A percentile compares a stretch with the other conserved stretches of the same genome.
phyloP scores from a whole-genome alignment of 2,888 invertebrate genomes.

The Apantesis nais region DNA sequence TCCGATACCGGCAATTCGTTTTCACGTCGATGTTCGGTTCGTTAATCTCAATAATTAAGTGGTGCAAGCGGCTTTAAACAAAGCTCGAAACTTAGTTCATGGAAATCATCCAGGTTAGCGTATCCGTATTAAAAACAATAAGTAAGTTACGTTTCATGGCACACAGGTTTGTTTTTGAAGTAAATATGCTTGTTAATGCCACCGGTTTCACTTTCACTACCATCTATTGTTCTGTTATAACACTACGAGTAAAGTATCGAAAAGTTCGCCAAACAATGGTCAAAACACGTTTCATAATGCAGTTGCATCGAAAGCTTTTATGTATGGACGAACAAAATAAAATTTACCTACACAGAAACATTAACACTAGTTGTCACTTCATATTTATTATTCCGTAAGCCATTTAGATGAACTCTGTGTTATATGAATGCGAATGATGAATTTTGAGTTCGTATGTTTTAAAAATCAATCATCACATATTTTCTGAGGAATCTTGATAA shows the following conservation, averaged over 20 bases:
- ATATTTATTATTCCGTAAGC: too few species aligned
- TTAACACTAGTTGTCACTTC: too few species aligned
- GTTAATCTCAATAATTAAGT: not conserved
- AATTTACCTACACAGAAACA: not conserved
- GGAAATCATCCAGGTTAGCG: not conserved
- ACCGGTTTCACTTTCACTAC: slow-evolving; percentile 14
- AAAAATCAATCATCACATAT: not conserved
- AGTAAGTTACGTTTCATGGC: not conserved
- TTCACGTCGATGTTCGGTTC: not conserved
- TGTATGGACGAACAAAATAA: not conserved
- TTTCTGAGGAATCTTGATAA: not conserved
- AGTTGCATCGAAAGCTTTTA: not conserved
- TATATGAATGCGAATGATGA: not conserved
- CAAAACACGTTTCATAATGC: slow-evolving; percentile 12
- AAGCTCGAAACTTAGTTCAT: not conserved
- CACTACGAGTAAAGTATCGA: slow-evolving; percentile 28
- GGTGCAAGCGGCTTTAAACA: not conserved
- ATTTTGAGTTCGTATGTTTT: not conserved
- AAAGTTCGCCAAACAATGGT: slow-evolving; percentile 42
- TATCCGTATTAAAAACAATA: not conserved
- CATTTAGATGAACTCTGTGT: too few species aligned
- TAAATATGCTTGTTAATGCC: not conserved
- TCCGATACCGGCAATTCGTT: slow-evolving; percentile 11
- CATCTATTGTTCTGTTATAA: slow-evolving; percentile 13
- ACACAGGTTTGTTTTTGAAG: not conserved